Evolutionary conservation across 64 coral and sea anemone genomes (phyloP).

Genomic region (Acropora yongei): DNA sequence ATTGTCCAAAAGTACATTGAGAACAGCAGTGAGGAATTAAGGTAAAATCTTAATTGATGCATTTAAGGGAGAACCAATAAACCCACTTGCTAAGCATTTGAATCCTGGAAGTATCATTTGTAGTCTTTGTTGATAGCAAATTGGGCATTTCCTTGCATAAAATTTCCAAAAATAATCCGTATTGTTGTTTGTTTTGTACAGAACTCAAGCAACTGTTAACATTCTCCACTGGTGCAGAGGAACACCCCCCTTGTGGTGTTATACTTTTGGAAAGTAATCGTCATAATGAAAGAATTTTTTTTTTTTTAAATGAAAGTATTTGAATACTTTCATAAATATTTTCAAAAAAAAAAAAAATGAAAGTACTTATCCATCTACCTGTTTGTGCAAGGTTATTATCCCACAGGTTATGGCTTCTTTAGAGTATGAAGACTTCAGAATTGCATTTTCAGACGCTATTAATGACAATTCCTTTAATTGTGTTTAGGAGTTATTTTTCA

Average conservation of each 20-base stretch:
- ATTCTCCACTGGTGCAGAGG: slow-evolving; percentile 10
- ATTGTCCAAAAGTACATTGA: neutral
- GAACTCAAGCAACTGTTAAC: slow-evolving; percentile 15
- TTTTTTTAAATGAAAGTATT: no score
- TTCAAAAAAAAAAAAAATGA: no score
- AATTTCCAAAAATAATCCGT: neutral
- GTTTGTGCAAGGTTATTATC: neutral
- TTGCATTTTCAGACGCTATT: neutral
- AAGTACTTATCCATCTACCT: neutral
- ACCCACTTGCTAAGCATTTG: neutral
- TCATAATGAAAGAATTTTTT: no score
- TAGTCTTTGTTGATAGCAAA: slow-evolving; percentile 3
- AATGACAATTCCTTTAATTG: neutral
- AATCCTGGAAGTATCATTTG: neutral
- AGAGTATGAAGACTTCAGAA: slow-evolving; percentile 7
- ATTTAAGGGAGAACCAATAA: neutral
- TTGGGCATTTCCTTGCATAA: neutral
- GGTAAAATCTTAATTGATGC: neutral
- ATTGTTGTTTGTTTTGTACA: neutral
- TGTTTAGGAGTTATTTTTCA: neutral
- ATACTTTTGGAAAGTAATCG: no score
- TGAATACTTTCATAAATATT: no score
- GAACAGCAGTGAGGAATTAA: neutral
- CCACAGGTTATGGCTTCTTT: slow-evolving; percentile 2
- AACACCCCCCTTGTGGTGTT: neutral